Base-by-base conservation (phyloP, 2,888 invertebrate species). In the Aleiodes alternator region DNA sequence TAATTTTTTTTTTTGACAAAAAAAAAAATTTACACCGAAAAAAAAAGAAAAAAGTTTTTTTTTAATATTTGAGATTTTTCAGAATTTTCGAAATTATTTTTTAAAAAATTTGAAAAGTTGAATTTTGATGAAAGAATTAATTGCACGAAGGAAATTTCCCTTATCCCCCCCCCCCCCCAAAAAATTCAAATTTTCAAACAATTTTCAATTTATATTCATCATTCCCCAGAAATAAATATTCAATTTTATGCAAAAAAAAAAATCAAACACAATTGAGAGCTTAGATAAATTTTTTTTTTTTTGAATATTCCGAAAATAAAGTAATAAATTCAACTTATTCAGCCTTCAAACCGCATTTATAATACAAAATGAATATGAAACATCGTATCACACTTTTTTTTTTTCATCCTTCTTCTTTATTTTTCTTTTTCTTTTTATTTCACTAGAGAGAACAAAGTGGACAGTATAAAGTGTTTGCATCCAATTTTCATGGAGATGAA, bases 401-500 rank as follows among this genome's bases (percentile, higher is more conserved):
- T 64, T 64, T 48, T n/a, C n/a, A n/a, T n/a, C 23, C 23, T 23
- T 23, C 23, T 23, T 23, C 23, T 23, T 23, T 2, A n/a, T 23
- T 23, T 2, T 23, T 23, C 23, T 23, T 48, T 16, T 16, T 43
- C n/a, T 64, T 43, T 64, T 64, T 48, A 48, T 43, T 64, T 64
- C 43, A 48, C 16, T 34, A 64, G 48, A 23, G 23, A 23, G 1
- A 64, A 64, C 64, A 66, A 64, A 72, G 55, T 66, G 53, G 72
- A 61, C 61, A 34, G 53, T 38, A 55, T 43, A 66, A 66, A 43
- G 55, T n/a, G 53, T 72, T 53, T 55, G 34, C 38, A 55, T 72
- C 50, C 57, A 72, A 66, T 72, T 72, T 53, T 55, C 38, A 72
- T 72, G 55, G 64, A 66, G 43, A 72, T 72, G 55, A 53, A 51